Percentiles rank a stretch among this genome's conserved stretches.
Evolutionary conservation across 2,888 invertebrate genomes (phyloP).

Genomic region (Dicyrtomina minuta): DNA sequence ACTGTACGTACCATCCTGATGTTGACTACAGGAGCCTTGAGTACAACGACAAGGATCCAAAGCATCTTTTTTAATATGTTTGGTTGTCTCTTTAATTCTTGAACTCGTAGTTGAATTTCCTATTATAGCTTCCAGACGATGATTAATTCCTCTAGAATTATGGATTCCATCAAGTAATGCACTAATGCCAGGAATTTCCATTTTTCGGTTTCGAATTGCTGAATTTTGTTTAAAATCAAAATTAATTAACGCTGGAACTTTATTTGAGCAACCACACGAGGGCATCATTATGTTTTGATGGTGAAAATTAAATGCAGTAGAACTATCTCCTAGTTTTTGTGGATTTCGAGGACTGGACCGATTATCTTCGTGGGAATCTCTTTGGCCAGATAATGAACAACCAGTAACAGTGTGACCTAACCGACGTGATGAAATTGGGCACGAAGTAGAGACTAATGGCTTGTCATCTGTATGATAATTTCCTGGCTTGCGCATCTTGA

Average conservation of each 20-base stretch:
- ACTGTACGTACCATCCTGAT: slow-evolving; percentile 10
- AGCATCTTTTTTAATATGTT: slow-evolving; percentile 2
- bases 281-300: too few species aligned
- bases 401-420: too few species aligned
- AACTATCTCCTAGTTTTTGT: too few species aligned
- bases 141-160: not conserved
- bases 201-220: not conserved
- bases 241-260: not conserved
- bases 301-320: too few species aligned
- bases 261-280: not conserved
- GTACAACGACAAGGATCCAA: not conserved
- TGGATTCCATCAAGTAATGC: not conserved
- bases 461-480: too few species aligned
- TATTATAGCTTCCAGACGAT: not conserved
- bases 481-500: too few species aligned
- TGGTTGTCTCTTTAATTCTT: not conserved
- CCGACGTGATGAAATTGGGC: too few species aligned
- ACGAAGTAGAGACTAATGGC: too few species aligned
- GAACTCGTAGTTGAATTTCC: not conserved
- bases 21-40: not conserved
- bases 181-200: slow-evolving; percentile 7
- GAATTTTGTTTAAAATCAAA: slow-evolving; percentile 14
- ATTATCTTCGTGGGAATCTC: too few species aligned
- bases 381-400: too few species aligned
- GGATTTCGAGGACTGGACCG: too few species aligned